Conservation (phyloP, 1,140 invertebrate genomes). For the Meloidogyne hapla region DNA sequence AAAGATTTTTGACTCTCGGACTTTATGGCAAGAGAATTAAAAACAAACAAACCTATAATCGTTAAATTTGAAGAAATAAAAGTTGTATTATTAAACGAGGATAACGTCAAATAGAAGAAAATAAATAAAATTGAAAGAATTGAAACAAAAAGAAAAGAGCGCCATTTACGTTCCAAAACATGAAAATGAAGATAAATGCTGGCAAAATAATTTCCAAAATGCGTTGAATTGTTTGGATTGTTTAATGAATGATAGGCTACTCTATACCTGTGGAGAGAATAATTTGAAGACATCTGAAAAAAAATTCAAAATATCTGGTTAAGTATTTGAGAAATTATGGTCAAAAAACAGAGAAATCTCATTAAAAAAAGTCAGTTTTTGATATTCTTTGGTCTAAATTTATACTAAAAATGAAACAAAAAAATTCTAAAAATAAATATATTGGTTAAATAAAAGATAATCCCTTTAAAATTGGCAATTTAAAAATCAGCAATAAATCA, state of each 20-base stretch:
- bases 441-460: no score
- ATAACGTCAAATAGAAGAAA: not conserved
- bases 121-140: not conserved
- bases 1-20: no score
- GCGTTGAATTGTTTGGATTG: not conserved
- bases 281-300: not conserved
- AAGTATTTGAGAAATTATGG: no score
- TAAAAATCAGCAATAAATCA: no score
- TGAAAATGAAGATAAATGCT: not conserved
- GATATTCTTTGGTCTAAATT: no score
- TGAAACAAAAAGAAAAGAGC: not conserved
- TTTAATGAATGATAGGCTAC: slow-evolving; percentile 2
- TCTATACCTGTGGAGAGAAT: not conserved
- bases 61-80: not conserved
- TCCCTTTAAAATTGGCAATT: no score
- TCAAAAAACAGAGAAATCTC: no score
- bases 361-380: no score
- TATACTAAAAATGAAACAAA: no score
- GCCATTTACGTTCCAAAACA: not conserved
- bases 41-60: not conserved
- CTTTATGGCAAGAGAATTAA: no score
- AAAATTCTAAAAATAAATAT: no score
- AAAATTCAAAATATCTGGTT: no score
- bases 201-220: not conserved
- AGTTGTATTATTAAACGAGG: not conserved